Base-by-base conservation (phyloP, 2,888 invertebrate species). In the Pollenia griseotomentosa region DNA sequence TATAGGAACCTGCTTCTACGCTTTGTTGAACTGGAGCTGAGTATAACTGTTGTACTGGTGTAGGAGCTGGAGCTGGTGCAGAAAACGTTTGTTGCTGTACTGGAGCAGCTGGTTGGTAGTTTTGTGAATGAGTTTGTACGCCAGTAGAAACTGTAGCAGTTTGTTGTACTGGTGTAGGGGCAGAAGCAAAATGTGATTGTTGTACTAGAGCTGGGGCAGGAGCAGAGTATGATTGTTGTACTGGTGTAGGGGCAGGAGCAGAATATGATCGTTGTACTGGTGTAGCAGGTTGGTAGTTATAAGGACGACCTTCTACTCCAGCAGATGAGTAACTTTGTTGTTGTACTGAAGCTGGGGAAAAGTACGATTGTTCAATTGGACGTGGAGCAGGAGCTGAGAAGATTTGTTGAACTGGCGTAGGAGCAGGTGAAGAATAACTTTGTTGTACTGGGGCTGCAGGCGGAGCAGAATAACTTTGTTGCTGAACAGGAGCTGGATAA, bases 181-280 rank as follows among this genome's bases (percentile, higher is more conserved):
- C 61, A 6, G 79, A 23, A 23, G 86, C 89, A 33, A 89, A 85
- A n/a, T 71, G 73, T 1, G 66, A 44, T 53, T 85, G 80, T 44
- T 81, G 81, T 11, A 74, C 55, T 11, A 46, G 73, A 5, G 33
- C 77, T 0, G 82, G 80, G 5, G 57, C 88, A 0, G 87, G 77
- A n/a, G 85, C 88, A 0, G 87, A 79, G 51, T 74, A 68, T 1
- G 55, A 40, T n/a, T 79, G 63, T 66, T 81, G 77, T 23, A 33
- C 80, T 53, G 53, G 79, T 2, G 55, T 3, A 5, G 77, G 40
- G 23, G 46, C 86, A 0, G 85, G 78, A 23, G 61, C 77, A 33
- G 81, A 73, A 44, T 68, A 53, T 5, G 65, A n/a, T 9, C 53
- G 70, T 59, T 80, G 80, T 3, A 57, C 63, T 61, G 68, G 57